Evolutionary conservation across 2,888 invertebrate genomes (phyloP).

Genomic region (Epirrhoe alternata): DNA sequence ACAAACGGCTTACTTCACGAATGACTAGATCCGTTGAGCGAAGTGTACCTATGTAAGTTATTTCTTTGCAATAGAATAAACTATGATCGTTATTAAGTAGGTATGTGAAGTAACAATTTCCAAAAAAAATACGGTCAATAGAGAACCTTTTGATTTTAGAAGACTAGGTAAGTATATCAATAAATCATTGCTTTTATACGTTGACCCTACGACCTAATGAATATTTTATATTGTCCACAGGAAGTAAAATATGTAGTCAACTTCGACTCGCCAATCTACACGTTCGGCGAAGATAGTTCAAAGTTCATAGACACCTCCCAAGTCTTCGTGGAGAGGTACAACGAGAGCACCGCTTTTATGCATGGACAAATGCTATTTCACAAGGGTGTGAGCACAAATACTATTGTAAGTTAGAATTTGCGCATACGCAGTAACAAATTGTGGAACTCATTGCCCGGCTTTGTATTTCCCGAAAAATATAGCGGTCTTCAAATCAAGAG

Average conservation of each 20-base stretch:
- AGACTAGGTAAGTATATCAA: too few species aligned
- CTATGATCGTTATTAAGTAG: too few species aligned
- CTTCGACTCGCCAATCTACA: conserved; percentile 61
- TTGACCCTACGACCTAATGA: neutral
- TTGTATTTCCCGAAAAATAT: too few species aligned
- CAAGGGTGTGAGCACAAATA: conserved; percentile 44
- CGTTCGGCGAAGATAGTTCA: conserved; percentile 56
- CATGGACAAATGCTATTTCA: conserved; percentile 52
- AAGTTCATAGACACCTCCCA: conserved; percentile 50
- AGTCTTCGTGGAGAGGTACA: conserved; percentile 51
- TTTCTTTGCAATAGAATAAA: too few species aligned
- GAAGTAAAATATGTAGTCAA: conserved; percentile 53
- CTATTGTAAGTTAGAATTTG: conserved; percentile 51
- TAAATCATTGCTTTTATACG: too few species aligned
- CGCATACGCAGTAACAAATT: neutral
- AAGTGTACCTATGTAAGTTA: too few species aligned
- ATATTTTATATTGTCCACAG: conserved; percentile 14
- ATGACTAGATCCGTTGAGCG: too few species aligned
- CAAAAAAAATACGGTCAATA: too few species aligned
- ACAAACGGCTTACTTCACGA: too few species aligned
- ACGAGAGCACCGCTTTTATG: conserved; percentile 58
- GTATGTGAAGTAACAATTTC: too few species aligned
- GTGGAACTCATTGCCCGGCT: neutral
- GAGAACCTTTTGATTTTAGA: too few species aligned
- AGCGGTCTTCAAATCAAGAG: too few species aligned